phyloP scores from a whole-genome alignment of 2,888 invertebrate species.

The Andrena bucephala region DNA sequence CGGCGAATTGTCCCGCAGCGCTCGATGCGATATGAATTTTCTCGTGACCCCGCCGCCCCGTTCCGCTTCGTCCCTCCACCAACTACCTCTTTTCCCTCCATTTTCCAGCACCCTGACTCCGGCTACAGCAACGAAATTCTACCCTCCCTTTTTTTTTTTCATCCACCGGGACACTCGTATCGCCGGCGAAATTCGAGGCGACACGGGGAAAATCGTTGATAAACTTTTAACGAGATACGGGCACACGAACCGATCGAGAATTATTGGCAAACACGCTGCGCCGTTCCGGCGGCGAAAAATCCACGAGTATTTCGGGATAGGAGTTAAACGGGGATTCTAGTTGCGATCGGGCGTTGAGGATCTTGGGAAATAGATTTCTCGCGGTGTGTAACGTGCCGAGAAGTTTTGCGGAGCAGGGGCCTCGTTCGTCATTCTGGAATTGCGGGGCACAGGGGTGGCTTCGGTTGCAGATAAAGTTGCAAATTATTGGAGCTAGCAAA shows the following conservation, averaged over 20 bases:
- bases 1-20: slow-evolving; percentile 68
- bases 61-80: not conserved
- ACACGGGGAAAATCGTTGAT: slow-evolving; percentile 55
- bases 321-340: not conserved
- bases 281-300: slow-evolving; percentile 27
- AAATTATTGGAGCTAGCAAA: no score
- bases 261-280: slow-evolving; percentile 51
- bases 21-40: slow-evolving; percentile 72
- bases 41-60: slow-evolving; percentile 39
- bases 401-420: no score
- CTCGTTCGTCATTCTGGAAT: no score
- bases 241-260: slow-evolving; percentile 36
- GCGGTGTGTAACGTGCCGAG: no score
- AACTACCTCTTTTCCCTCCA: not conserved
- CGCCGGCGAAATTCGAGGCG: slow-evolving; percentile 47
- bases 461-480: no score
- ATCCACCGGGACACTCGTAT: slow-evolving; percentile 25
- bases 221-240: slow-evolving; percentile 64
- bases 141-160: slow-evolving; percentile 30
- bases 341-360: not conserved
- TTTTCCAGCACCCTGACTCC: not conserved
- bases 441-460: no score
- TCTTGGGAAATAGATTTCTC: not conserved
- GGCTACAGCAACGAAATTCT: slow-evolving; percentile 25
- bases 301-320: not conserved